A percentile compares a stretch with the other conserved stretches of the same genome.
These are phyloP conservation scores for Xiphorhynchus erythropygius DNA, from an alignment of 2,797 vertebrate genomes.

Conservation along the genomic window DNA sequence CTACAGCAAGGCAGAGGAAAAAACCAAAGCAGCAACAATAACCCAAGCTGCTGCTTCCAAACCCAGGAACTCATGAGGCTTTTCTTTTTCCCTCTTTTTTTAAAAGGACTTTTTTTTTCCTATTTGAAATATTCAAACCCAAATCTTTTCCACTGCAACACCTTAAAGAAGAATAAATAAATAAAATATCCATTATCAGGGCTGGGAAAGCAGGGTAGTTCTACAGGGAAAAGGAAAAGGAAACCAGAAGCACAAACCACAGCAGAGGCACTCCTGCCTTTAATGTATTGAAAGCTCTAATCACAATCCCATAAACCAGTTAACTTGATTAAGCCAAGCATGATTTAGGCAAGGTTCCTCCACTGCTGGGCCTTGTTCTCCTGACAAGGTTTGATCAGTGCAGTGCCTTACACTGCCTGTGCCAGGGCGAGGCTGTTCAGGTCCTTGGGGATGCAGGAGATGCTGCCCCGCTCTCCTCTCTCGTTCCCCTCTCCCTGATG, in stretches of 20 bases:
- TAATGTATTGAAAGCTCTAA: background rate
- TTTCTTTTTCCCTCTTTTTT: background rate
- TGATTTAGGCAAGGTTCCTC: background rate
- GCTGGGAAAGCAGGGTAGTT: background rate
- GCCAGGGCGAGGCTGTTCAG: constrained; percentile 22
- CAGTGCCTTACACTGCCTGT: background rate
- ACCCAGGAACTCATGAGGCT: background rate
- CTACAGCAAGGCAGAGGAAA: background rate
- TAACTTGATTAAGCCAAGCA: background rate
- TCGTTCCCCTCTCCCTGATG: constrained; percentile 31
- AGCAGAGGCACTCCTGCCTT: background rate
- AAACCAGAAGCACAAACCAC: background rate
- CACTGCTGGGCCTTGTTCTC: background rate
- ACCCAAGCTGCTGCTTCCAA: background rate
- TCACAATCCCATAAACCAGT: background rate
- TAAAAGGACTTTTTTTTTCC: background rate
- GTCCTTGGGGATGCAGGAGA: constrained; percentile 44
- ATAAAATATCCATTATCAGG: background rate
- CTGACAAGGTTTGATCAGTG: constrained; percentile 28
- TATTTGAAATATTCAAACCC: background rate
- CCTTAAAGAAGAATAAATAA: background rate
- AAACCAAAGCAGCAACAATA: background rate
- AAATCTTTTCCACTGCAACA: background rate
- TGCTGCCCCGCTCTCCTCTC: background rate
- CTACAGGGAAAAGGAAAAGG: background rate